Evolutionary conservation across 1,140 invertebrate genomes (phyloP).

Genomic region (Telenomus remus): DNA sequence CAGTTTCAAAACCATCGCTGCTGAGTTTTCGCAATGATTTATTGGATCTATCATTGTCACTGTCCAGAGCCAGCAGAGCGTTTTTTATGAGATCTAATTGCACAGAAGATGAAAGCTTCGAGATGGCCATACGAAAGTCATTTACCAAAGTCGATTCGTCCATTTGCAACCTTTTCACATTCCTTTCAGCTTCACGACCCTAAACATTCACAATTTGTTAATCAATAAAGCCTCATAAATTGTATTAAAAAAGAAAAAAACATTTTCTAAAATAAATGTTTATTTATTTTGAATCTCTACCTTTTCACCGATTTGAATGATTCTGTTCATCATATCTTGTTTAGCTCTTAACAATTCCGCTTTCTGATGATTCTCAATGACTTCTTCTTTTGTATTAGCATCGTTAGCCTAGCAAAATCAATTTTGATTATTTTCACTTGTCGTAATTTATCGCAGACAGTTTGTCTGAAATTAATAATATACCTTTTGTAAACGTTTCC

Average conservation of each 20-base stretch:
- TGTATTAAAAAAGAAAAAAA: conserved; percentile 3
- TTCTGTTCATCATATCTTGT: conserved; percentile 73
- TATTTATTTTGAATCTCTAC: too few species aligned
- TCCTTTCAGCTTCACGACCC: conserved; percentile 68
- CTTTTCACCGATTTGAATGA: conserved; percentile 74
- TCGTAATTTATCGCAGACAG: too few species aligned
- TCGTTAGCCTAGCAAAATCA: conserved; percentile 42
- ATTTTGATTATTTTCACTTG: conserved; percentile 3
- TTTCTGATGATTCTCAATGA: conserved; percentile 67
- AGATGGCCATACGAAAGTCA: conserved; percentile 69
- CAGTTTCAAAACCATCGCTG: conserved; percentile 54
- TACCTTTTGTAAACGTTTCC: conserved; percentile 65
- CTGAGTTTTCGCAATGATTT: conserved; percentile 56
- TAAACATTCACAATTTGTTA: conserved; percentile 42
- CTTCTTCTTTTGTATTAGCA: conserved; percentile 64
- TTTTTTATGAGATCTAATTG: conserved; percentile 69
- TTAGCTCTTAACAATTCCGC: conserved; percentile 68
- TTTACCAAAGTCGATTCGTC: conserved; percentile 66
- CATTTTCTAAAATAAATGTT: too few species aligned
- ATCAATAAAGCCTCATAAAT: not conserved
- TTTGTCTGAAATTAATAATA: not conserved
- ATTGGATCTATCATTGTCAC: conserved; percentile 70
- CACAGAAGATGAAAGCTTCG: conserved; percentile 71
- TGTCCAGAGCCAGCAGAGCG: conserved; percentile 72
- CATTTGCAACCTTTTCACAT: conserved; percentile 65